A percentile compares a stretch with the other conserved stretches of the same genome.
These are phyloP conservation scores for Psophia crepitans DNA, from an alignment of 2,113 vertebrate species.

Conservation along the genomic window DNA sequence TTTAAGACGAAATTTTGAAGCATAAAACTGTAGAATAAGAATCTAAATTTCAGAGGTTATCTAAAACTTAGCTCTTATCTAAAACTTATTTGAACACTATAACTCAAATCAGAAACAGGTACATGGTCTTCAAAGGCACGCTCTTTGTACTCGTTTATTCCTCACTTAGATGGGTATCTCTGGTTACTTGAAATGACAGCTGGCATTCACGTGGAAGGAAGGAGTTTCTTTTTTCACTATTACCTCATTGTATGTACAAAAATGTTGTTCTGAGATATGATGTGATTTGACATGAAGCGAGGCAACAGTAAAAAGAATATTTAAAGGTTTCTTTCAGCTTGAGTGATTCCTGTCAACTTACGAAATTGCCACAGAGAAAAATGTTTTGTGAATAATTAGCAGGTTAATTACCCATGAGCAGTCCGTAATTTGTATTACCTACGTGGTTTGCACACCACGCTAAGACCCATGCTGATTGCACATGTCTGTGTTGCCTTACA, in stretches of 20 bases:
- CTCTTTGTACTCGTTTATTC: not conserved
- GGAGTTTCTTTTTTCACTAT: conserved; percentile 40
- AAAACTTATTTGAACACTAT: not conserved
- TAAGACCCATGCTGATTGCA: not conserved
- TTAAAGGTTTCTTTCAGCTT: conserved; percentile 58
- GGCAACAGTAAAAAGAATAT: not conserved
- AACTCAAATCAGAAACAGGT: not conserved
- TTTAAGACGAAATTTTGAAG: not conserved
- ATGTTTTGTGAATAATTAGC: conserved; percentile 66
- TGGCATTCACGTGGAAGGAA: conserved; percentile 39
- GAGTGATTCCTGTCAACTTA: conserved; percentile 58
- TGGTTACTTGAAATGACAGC: conserved; percentile 35
- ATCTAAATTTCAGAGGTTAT: not conserved
- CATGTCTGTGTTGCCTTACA: not conserved
- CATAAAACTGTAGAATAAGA: not conserved
- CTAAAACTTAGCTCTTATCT: not conserved
- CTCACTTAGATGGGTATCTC: conserved; percentile 16
- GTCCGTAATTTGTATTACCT: conserved; percentile 45
- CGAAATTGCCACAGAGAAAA: not conserved
- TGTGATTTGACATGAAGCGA: conserved; percentile 52
- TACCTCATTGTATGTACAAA: conserved; percentile 54
- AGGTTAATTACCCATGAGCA: conserved; percentile 62
- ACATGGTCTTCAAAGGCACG: not conserved
- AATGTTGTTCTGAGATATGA: not conserved
- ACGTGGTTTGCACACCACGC: conserved; percentile 28